These are phyloP conservation scores for Mormoops blainvillei DNA, from an alignment of 2,113 vertebrate species.

Conservation along the genomic window DNA sequence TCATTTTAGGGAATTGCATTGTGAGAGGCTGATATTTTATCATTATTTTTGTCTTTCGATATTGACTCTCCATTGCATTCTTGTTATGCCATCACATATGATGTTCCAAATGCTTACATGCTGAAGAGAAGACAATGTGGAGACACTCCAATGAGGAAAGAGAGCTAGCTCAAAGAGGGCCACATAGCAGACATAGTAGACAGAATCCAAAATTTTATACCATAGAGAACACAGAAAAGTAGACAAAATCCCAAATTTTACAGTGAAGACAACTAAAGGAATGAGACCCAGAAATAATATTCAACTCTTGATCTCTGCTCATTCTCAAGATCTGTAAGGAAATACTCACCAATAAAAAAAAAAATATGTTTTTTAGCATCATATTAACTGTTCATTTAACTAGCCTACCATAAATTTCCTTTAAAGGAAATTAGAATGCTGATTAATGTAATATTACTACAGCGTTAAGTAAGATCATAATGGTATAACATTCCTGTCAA, in stretches of 20 bases:
- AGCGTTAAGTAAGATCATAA: constrained; percentile 1
- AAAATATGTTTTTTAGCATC: neutral
- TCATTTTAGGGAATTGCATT: neutral
- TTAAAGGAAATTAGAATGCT: constrained; percentile 12
- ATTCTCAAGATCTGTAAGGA: neutral
- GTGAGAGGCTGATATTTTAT: neutral
- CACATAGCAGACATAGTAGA: neutral
- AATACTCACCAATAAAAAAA: neutral
- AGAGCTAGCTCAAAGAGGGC: neutral
- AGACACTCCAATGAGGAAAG: neutral
- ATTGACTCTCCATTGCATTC: neutral
- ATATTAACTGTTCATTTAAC: neutral
- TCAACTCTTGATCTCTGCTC: neutral
- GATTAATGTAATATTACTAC: neutral
- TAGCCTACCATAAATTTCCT: neutral
- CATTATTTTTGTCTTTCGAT: neutral
- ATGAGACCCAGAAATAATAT: neutral
- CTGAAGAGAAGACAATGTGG: neutral
- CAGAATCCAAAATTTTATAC: neutral
- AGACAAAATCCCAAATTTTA: neutral
- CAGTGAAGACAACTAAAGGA: neutral
- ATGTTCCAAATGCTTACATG: neutral
- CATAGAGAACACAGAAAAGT: neutral
- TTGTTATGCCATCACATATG: neutral
- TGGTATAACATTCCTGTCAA: neutral